Base-by-base conservation (phyloP, 1,140 invertebrate genomes). In the Colletes latitarsis region DNA sequence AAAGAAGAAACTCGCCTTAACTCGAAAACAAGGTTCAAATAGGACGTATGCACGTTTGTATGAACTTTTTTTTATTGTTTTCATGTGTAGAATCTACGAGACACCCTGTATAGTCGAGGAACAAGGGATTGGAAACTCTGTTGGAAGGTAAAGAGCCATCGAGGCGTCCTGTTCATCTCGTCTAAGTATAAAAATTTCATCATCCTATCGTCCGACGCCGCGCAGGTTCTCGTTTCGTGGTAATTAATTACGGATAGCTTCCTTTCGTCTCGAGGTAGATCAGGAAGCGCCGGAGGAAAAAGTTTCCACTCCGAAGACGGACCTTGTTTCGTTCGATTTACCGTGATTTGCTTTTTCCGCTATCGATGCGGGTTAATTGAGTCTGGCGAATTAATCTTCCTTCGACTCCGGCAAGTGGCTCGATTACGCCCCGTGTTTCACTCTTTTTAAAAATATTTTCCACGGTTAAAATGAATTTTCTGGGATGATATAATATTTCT, bases 171-270 rank as follows among this genome's bases (percentile, higher is more conserved):
- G 17, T 21, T 19, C 30, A 75, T 75, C 62, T 15, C 43, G 39
- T 75, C 73, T 17, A 17, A 8, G 52, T 64, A 68, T 68, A 76
- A 76, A 69, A 77, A 69, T 77, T 77, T 60, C 74, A 76, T 76
- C 74, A 19, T 58, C 15, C 64, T n/a, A 55, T 76, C 63, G 62
- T 12, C 72, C 15, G 21, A 14, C 15, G 21, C 39, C 63, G 53
- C 43, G 46, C 64, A 17, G 49, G 55, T 66, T 75, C 73, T 66
- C 39, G 9, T 76, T 52, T 43, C 49, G 6, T 41, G 41, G 12
- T 77, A 77, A 77, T 77, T 77, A 77, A 77, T 69, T 77, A 69
- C 74, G 4, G 15, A 15, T 10, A 5, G 19, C 15, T 64, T 53
- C 19, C 15, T 57, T 63, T 39, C 49, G 3, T 52, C 72, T 41